Evolutionary conservation across 2,113 vertebrate genomes (phyloP).

Genomic region (Oreotragus oreotragus): DNA sequence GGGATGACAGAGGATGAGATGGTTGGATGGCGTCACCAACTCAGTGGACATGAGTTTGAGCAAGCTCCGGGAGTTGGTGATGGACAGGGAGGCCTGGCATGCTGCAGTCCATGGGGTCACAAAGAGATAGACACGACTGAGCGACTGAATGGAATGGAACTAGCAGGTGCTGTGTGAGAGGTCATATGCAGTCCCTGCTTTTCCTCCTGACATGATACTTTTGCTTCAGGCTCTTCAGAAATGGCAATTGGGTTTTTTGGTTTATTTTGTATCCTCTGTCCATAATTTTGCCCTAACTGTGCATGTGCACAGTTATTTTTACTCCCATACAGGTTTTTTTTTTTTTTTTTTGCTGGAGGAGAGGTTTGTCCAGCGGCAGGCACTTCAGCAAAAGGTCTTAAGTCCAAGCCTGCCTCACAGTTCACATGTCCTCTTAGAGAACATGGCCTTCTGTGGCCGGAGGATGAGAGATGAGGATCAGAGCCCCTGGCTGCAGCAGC

Average conservation of each 20-base stretch:
- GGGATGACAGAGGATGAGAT: not conserved
- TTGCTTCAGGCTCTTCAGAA: not conserved
- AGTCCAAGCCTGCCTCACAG: not conserved
- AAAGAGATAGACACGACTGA: not conserved
- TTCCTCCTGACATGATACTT: not conserved
- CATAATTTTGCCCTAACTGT: not conserved
- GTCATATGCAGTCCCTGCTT: not conserved
- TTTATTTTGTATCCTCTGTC: not conserved
- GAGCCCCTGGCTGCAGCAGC: fast-evolving
- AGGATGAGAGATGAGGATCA: not conserved
- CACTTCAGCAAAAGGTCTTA: not conserved
- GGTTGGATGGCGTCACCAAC: not conserved
- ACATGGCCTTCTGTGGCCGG: not conserved
- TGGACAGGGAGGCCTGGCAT: not conserved
- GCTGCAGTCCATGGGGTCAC: not conserved
- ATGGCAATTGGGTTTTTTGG: not conserved
- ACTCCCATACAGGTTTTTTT: not conserved
- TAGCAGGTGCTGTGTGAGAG: not conserved
- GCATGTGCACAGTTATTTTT: not conserved
- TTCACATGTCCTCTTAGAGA: not conserved
- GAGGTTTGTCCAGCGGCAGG: not conserved
- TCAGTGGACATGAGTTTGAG: not conserved
- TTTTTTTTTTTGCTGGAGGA: not conserved
- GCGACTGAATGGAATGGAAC: fast-evolving
- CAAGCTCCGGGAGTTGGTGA: not conserved